Conservation (phyloP, 2,797 vertebrate species). For the Chelmon rostratus region DNA sequence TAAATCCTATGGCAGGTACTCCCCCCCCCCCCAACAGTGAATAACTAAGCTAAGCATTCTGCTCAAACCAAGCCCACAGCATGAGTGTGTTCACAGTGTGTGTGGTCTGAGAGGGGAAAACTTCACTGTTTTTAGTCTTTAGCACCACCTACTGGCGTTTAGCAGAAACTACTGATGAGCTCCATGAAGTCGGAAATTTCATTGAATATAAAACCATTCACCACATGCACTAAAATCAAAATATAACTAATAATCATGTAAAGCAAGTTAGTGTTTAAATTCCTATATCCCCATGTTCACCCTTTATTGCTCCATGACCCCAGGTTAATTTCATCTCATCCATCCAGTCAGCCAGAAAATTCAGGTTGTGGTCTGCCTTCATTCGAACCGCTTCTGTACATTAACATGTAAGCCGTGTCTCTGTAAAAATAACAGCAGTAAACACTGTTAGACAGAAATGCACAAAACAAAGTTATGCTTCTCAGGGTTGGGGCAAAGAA, state of each 20-base stretch:
- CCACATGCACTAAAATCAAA: background rate
- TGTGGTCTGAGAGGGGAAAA: slow-evolving; percentile 68
- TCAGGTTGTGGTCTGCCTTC: slow-evolving; percentile 24
- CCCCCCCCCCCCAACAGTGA: slow-evolving; percentile 48
- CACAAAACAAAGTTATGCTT: background rate
- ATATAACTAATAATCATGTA: background rate
- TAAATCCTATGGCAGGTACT: slow-evolving; percentile 60
- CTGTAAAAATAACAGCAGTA: slow-evolving; percentile 36
- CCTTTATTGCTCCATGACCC: slow-evolving; percentile 7
- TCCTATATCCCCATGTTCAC: background rate
- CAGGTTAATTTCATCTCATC: slow-evolving; percentile 7
- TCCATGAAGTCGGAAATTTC: background rate
- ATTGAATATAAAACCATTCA: background rate
- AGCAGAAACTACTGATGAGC: background rate
- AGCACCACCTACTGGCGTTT: slow-evolving; percentile 69
- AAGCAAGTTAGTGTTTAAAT: background rate
- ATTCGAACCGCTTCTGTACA: slow-evolving; percentile 75
- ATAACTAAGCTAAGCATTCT: slow-evolving; percentile 70
- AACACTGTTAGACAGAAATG: background rate
- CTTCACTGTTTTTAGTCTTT: slow-evolving; percentile 39
- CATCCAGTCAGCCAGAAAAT: slow-evolving; percentile 47
- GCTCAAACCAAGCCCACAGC: slow-evolving; percentile 58
- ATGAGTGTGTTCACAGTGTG: slow-evolving; percentile 57
- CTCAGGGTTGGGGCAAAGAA: background rate
- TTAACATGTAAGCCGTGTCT: slow-evolving; percentile 81